phyloP scores from a whole-genome alignment of 1,140 invertebrate genomes.

The Drosophila ironensis region DNA sequence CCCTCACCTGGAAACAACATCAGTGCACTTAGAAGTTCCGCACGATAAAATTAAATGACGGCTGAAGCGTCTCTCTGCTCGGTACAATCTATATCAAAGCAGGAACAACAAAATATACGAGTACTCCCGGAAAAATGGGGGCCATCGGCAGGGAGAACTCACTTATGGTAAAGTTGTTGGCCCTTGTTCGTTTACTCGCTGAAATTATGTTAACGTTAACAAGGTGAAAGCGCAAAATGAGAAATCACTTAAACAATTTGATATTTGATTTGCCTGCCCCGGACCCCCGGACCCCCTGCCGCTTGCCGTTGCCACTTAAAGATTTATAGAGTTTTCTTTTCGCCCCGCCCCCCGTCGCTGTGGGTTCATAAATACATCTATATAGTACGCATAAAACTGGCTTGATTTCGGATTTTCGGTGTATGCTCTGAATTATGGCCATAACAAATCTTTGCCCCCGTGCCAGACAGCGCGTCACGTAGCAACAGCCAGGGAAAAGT shows the following conservation, averaged over 20 bases:
- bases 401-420: slow-evolving; percentile 53
- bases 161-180: slow-evolving; percentile 66
- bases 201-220: slow-evolving; percentile 75
- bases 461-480: slow-evolving; percentile 60
- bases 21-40: slow-evolving; percentile 77
- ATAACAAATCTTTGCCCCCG: slow-evolving; percentile 72
- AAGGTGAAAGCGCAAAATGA: slow-evolving; percentile 77
- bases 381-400: slow-evolving; percentile 51
- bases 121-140: background rate
- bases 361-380: slow-evolving; percentile 66
- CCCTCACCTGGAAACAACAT: slow-evolving; percentile 49
- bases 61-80: slow-evolving; percentile 47
- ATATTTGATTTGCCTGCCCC: slow-evolving; percentile 69
- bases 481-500: slow-evolving; percentile 41
- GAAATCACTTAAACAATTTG: slow-evolving; percentile 79
- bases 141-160: slow-evolving; percentile 40
- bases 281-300: too few relatives aligned
- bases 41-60: slow-evolving; percentile 77
- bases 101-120: slow-evolving; percentile 12
- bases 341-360: background rate
- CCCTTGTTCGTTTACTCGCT: slow-evolving; percentile 20
- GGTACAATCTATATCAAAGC: slow-evolving; percentile 73
- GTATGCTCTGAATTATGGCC: slow-evolving; percentile 51
- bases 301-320: slow-evolving; percentile 38
- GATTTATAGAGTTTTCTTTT: slow-evolving; percentile 60